Evolutionary conservation across 2,888 invertebrate genomes (phyloP).

Genomic region (Colostygia pectinataria): DNA sequence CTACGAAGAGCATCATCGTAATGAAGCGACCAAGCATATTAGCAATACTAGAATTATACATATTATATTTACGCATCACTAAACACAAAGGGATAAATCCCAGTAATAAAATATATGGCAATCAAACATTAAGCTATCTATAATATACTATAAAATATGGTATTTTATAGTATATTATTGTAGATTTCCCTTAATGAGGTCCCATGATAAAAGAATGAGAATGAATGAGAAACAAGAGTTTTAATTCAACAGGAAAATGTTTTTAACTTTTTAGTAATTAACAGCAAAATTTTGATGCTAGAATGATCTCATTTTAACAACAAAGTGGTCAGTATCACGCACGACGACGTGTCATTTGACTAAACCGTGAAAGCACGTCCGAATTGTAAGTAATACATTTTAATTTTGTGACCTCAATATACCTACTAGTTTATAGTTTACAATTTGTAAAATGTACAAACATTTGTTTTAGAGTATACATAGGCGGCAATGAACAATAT

Average conservation of each 20-base stretch:
- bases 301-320: slow-evolving; percentile 21
- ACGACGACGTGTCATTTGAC: slow-evolving; percentile 3
- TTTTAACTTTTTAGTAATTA: slow-evolving; percentile 14
- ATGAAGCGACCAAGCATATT: slow-evolving; percentile 11
- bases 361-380: slow-evolving; percentile 13
- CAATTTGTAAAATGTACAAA: too few species aligned
- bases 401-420: too few species aligned
- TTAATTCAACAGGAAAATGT: slow-evolving; percentile 7
- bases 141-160: too few species aligned
- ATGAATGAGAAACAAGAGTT: slow-evolving; percentile 4
- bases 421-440: too few species aligned
- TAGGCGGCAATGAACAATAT: too few species aligned
- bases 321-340: slow-evolving; percentile 16
- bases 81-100: neutral
- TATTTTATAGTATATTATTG: too few species aligned
- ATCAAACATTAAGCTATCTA: neutral
- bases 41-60: slow-evolving; percentile 14
- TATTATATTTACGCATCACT: slow-evolving; percentile 9
- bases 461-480: too few species aligned
- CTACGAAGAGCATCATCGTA: slow-evolving; percentile 20
- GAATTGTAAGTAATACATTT: too few species aligned
- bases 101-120: neutral
- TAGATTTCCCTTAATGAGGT: neutral
- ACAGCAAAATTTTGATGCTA: slow-evolving; percentile 1
- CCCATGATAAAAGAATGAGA: neutral